Evolutionary conservation across 35 echinoderm and acorn worm species (phyloP), one percentile per base, ranked within the genome.

Genomic region (Hemicentrotus pulcherrimus): DNA sequence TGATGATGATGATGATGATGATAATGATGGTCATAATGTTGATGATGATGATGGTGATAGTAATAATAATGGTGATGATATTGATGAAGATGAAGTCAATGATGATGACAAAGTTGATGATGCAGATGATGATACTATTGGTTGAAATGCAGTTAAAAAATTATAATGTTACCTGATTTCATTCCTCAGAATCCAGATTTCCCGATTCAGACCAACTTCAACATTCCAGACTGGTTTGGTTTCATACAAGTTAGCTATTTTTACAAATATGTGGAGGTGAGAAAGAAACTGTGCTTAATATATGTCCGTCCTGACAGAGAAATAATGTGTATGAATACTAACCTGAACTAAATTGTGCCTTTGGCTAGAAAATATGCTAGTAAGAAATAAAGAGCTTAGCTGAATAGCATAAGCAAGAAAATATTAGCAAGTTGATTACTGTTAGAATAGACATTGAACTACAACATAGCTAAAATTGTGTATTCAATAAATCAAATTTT

Each of bases 191-290:
- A 47, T 90, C 12, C 12, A 90, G 46, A 90, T 30, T 90, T 90
- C 88, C 88, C 88, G 2, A 86, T 91, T 11, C 10, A 92, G 13
- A 86, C 32, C 4, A 32, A 92, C 46, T 96, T 96, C 61, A 96
- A 94, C 58, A 88, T 55, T 85, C 19, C 95, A 32, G 91, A 86
- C 11, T 97, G 97, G 97, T 45, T 97, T 88, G 97, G 97, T 31
- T 93, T 96, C 94, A 45, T 96, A 55, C 94, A 96, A 65, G 88
- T 93, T 1, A 48, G 52, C 91, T 90, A 45, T 48, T 96, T 98
- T 55, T 92, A 95, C 18, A 86, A 88, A 15, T 98, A 98, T 88
- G 94, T 96, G 46, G 94, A 89, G 46, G 97, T 98, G 95, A 96
- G 97, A 94, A 86, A 78, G 15, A 78, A 78, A 28, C 0, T 6